These are phyloP conservation scores for Xenentodon cancila DNA, from an alignment of 2,797 vertebrate genomes.

Conservation along the genomic window DNA sequence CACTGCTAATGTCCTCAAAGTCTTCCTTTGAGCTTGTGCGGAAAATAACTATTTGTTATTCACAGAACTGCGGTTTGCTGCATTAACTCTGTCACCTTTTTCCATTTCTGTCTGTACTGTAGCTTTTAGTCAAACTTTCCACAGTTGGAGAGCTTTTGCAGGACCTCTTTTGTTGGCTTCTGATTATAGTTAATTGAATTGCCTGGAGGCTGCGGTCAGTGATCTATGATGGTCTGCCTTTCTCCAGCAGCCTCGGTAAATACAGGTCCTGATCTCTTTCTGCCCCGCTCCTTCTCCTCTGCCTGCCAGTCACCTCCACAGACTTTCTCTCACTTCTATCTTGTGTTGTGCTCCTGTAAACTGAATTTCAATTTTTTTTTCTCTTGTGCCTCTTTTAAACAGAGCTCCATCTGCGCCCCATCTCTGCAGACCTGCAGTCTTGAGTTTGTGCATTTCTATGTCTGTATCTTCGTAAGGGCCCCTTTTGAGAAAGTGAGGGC, in stretches of 20 bases:
- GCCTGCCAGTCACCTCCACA: conserved; percentile 24
- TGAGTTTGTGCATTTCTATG: neutral
- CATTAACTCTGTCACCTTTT: neutral
- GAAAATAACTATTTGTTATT: conserved; percentile 19
- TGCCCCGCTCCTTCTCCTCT: conserved; percentile 24
- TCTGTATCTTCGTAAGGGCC: conserved; percentile 13
- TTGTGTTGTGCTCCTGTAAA: conserved; percentile 24
- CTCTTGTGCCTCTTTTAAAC: neutral
- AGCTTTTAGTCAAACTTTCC: conserved; percentile 39
- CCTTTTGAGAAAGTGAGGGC: neutral
- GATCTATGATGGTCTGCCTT: conserved; percentile 56
- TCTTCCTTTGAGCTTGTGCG: conserved; percentile 9
- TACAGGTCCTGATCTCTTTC: conserved; percentile 59
- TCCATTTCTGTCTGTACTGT: conserved; percentile 4
- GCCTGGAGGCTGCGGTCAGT: conserved; percentile 54
- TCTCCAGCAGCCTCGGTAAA: conserved; percentile 68
- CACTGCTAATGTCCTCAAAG: conserved; percentile 7
- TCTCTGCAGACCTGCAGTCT: conserved; percentile 19
- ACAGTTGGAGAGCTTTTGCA: conserved; percentile 32
- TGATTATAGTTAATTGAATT: conserved; percentile 64
- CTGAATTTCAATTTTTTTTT: conserved; percentile 28
- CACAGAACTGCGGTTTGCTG: conserved; percentile 3
- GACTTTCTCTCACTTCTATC: neutral
- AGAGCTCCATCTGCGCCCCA: neutral
- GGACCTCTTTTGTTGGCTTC: conserved; percentile 48